phyloP scores from a whole-genome alignment of 2,888 invertebrate species.

The Lasioglossum pauxillum region DNA sequence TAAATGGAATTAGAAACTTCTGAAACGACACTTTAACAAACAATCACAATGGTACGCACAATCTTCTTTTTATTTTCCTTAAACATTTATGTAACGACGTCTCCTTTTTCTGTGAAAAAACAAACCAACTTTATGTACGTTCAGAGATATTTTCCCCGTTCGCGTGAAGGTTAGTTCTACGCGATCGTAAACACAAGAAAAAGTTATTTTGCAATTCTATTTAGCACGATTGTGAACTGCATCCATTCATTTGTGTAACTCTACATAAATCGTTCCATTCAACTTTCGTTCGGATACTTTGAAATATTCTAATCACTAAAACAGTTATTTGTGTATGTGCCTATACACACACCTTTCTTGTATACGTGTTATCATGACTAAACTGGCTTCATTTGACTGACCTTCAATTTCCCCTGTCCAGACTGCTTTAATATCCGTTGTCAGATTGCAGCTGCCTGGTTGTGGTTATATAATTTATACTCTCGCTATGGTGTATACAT shows the following conservation, averaged over 20 bases:
- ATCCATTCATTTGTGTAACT: background rate
- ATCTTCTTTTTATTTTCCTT: background rate
- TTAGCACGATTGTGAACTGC: background rate
- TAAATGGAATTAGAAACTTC: background rate
- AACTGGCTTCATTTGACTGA: constrained; percentile 40
- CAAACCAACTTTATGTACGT: too few species aligned
- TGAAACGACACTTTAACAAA: background rate
- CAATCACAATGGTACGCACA: constrained; percentile 24
- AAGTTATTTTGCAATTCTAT: background rate
- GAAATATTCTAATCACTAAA: constrained; percentile 22
- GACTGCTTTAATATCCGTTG: constrained; percentile 22
- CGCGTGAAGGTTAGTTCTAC: background rate
- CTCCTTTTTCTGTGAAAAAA: background rate
- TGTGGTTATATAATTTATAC: constrained; percentile 46
- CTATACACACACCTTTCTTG: constrained; percentile 8
- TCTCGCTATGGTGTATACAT: constrained; percentile 49
- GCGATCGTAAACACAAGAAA: background rate
- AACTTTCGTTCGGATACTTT: background rate
- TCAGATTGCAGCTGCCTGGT: background rate
- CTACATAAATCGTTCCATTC: constrained; percentile 9
- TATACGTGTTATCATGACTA: constrained; percentile 39
- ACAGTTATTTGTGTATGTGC: constrained; percentile 13
- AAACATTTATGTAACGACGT: background rate
- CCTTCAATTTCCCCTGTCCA: constrained; percentile 51
- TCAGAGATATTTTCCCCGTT: background rate